phyloP scores from a whole-genome alignment of 2,113 vertebrate genomes.

The Guaruba guarouba region DNA sequence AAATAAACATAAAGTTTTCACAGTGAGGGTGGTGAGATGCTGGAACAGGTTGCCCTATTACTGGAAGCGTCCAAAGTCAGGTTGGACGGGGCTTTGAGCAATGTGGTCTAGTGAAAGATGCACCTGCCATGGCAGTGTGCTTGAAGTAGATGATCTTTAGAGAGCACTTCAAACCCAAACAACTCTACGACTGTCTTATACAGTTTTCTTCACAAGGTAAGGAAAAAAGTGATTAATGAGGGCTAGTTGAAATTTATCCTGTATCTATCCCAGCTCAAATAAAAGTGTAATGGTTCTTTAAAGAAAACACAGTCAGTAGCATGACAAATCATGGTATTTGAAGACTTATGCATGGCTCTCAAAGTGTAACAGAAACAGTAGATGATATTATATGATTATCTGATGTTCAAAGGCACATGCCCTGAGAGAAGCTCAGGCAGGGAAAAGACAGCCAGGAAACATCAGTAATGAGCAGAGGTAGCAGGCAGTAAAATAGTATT shows the following conservation, averaged over 20 bases:
- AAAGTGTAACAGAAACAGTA: neutral
- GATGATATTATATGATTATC: neutral
- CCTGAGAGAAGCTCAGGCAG: neutral
- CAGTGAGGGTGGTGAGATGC: neutral
- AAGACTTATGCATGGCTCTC: neutral
- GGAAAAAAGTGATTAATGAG: neutral
- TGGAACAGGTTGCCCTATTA: neutral
- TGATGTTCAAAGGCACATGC: neutral
- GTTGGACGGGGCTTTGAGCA: neutral
- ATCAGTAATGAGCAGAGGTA: neutral
- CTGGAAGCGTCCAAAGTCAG: neutral
- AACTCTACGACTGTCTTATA: neutral
- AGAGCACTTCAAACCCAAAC: neutral
- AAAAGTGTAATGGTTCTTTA: neutral
- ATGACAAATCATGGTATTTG: neutral
- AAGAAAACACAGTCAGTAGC: neutral
- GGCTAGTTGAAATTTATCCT: neutral
- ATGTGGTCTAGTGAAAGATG: neutral
- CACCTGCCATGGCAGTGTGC: fast-evolving
- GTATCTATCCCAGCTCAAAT: neutral
- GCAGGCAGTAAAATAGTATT: neutral
- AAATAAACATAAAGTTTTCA: neutral
- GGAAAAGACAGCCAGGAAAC: neutral
- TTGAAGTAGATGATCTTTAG: neutral
- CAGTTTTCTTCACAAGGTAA: neutral